Percentiles rank a stretch among this genome's conserved stretches.
These are phyloP conservation scores for Megaleporinus macrocephalus DNA, from an alignment of 2,113 vertebrate genomes.

Conservation along the genomic window DNA sequence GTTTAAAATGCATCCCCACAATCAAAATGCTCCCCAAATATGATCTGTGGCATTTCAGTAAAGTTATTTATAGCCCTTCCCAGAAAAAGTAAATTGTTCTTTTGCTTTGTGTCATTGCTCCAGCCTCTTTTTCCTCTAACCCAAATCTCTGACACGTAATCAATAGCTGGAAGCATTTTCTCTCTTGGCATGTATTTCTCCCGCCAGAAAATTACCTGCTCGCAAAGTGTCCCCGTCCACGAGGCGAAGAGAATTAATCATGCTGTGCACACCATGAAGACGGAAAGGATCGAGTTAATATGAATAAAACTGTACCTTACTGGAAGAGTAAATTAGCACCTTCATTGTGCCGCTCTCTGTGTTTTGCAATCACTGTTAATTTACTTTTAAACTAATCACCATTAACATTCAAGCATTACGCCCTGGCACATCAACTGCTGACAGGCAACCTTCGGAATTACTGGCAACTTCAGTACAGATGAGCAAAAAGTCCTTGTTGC, in stretches of 20 bases:
- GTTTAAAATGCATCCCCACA: neutral
- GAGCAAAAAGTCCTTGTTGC: neutral
- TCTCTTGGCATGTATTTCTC: conserved; percentile 23
- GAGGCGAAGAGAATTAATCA: conserved; percentile 10
- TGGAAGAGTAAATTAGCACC: neutral
- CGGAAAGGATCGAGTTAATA: neutral
- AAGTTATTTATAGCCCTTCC: conserved; percentile 36
- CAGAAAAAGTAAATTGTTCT: conserved; percentile 37
- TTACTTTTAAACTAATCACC: neutral
- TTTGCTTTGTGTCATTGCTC: conserved; percentile 41
- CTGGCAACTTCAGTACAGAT: neutral
- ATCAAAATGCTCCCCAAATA: neutral
- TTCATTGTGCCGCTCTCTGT: neutral
- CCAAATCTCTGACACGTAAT: conserved; percentile 46
- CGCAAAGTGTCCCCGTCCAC: neutral
- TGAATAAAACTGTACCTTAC: neutral
- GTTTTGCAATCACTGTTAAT: neutral
- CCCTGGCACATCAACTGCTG: neutral
- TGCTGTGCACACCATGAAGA: neutral
- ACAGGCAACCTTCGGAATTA: neutral
- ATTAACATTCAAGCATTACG: neutral
- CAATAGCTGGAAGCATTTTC: conserved; percentile 43
- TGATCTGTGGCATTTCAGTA: neutral
- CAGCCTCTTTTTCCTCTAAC: conserved; percentile 21
- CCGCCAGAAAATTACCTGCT: neutral